A percentile compares a stretch with the other conserved stretches of the same genome.
Conservation (phyloP, 2,888 invertebrate species). For the Coleophora flavipennella region DNA sequence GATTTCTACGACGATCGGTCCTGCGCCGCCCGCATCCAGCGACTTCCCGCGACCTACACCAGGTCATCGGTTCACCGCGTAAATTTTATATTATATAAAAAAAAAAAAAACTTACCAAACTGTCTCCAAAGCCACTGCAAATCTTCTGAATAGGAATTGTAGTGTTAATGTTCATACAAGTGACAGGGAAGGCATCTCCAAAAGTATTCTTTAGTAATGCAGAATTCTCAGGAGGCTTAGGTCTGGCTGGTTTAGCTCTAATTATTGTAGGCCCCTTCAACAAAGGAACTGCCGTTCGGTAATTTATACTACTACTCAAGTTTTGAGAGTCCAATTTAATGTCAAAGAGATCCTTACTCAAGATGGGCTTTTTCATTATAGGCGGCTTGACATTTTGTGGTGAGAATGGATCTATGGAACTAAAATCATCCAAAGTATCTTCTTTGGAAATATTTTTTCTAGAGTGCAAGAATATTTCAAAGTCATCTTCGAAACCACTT, state of each 20-base stretch:
- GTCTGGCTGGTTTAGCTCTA: constrained; percentile 74
- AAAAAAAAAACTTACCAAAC: constrained; percentile 43
- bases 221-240: constrained; percentile 67
- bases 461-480: constrained; percentile 75
- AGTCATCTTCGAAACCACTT: constrained; percentile 89
- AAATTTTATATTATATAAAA: too few relatives aligned
- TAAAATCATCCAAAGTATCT: constrained; percentile 68
- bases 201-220: constrained; percentile 54
- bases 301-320: too few relatives aligned
- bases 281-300: too few relatives aligned
- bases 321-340: constrained; percentile 1
- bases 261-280: constrained; percentile 82
- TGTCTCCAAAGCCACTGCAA: constrained; percentile 43
- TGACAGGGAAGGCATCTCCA: constrained; percentile 36
- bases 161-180: constrained; percentile 55
- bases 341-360: constrained; percentile 78
- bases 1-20: too few relatives aligned
- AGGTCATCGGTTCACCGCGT: too few relatives aligned
- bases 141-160: constrained; percentile 59
- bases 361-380: constrained; percentile 62
- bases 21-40: too few relatives aligned
- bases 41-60: too few relatives aligned
- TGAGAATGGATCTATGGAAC: constrained; percentile 70
- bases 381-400: constrained; percentile 50
- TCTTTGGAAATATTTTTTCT: constrained; percentile 50